Evolutionary conservation across 2,797 vertebrate species (phyloP), one percentile per base, ranked within the genome.

Genomic region (Myiotriccus ornatus): DNA sequence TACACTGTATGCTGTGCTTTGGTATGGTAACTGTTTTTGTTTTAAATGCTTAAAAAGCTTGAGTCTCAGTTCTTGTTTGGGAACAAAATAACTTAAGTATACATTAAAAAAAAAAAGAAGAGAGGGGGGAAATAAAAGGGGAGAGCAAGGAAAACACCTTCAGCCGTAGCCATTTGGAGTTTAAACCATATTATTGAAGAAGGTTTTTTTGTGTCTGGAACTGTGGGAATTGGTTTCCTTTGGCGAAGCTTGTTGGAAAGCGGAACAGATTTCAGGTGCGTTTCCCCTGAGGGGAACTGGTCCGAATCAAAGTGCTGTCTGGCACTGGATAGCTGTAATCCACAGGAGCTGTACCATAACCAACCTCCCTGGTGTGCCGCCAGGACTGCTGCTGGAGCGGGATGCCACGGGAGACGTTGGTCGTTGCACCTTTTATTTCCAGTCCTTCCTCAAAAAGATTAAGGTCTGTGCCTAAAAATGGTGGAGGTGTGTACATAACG

Each of bases 31-130:
- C 96, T 96, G 95, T 95, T 97, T 93, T 69, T 95, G 96, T 95
- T 97, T 97, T 97, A 95, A 91, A 95, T 67, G 97, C 97, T 97
- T 96, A 62, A 96, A 96, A 90, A 94, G 97, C 97, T 97, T 90
- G 94, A 94, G 96, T 97, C 95, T 97, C 92, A 76, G 95, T 95
- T 95, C 96, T 94, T 91, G 90, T 94, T 96, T 94, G 93, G 96
- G 96, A 97, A 89, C 88, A 69, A 69, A 69, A 85, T 95, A 95
- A 95, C 89, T 96, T 96, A 95, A 94, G 93, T 96, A 89, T 93
- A 94, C 85, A 93, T 90, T 77, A 86, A 90, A 94, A 46, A 94
- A 44, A 41, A 41, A 92, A 75, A 71, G 94, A 93, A 93, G 75
- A 82, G 90, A 87, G 88, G 94, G 93, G 75, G 70, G 12, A 13